Evolutionary conservation across 1,140 invertebrate genomes (phyloP).

Genomic region (Drosophila sp.): DNA sequence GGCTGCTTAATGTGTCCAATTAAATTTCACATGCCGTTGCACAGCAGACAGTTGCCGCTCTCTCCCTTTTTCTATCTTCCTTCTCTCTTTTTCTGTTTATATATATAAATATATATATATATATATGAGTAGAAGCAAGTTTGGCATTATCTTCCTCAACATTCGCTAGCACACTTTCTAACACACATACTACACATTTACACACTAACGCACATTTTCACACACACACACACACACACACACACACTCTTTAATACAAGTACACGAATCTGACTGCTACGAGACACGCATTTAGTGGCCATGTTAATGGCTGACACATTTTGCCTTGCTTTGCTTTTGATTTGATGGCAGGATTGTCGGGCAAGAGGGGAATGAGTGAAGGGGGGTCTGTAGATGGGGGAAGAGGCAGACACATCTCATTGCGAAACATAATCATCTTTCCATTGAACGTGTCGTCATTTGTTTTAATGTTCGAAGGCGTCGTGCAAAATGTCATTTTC

Average conservation of each 20-base stretch:
- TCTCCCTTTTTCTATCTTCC: neutral
- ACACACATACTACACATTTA: neutral
- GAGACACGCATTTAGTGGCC: slow-evolving; percentile 60
- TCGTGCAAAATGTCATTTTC: slow-evolving; percentile 29
- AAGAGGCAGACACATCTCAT: slow-evolving; percentile 35
- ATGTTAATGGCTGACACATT: slow-evolving; percentile 59
- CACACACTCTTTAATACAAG: slow-evolving; percentile 6
- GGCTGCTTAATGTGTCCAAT: slow-evolving; percentile 50
- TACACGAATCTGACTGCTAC: slow-evolving; percentile 40
- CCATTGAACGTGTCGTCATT: slow-evolving; percentile 72
- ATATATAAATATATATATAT: no score
- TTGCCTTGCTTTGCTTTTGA: slow-evolving; percentile 50
- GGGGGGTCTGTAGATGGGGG: neutral
- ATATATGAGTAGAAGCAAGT: slow-evolving; percentile 20
- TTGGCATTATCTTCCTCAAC: slow-evolving; percentile 17
- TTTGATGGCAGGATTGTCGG: slow-evolving; percentile 15
- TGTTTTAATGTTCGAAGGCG: slow-evolving; percentile 64
- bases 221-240: slow-evolving; percentile 9
- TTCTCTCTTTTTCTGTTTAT: neutral
- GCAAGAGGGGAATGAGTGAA: neutral
- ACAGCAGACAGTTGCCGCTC: slow-evolving; percentile 35
- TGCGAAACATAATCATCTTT: slow-evolving; percentile 59
- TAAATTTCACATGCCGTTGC: slow-evolving; percentile 65
- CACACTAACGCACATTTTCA: slow-evolving; percentile 7
- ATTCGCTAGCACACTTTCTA: slow-evolving; percentile 9